A percentile compares a stretch with the other conserved stretches of the same genome.
Conservation (phyloP, 2,797 vertebrate species). For the Paramormyrops hopkinsi region DNA sequence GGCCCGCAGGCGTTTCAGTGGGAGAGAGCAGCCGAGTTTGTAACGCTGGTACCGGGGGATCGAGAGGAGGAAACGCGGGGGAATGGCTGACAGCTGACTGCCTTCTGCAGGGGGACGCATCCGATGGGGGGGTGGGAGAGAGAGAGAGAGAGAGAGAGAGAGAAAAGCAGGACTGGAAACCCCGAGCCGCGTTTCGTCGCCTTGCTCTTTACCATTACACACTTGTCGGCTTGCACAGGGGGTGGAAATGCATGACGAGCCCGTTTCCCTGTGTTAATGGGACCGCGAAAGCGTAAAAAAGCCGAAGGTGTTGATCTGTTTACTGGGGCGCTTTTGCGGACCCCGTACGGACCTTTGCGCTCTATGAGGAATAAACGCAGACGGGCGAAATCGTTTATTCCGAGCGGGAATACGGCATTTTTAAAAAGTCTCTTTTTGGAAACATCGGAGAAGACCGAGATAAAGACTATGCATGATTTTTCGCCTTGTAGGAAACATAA, state of each 20-base stretch:
- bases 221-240: constrained; percentile 23
- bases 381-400: constrained; percentile 19
- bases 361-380: constrained; percentile 29
- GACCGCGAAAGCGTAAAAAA: constrained; percentile 48
- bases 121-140: constrained; percentile 15
- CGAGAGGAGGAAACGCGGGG: constrained; percentile 48
- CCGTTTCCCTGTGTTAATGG: constrained; percentile 51
- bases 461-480: constrained; percentile 11
- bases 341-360: constrained; percentile 31
- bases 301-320: constrained; percentile 56
- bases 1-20: constrained; percentile 53
- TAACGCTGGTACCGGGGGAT: constrained; percentile 47
- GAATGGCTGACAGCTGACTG: constrained; percentile 59
- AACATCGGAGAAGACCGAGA: not conserved
- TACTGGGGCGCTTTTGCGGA: constrained; percentile 27
- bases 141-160: not conserved
- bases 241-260: constrained; percentile 25
- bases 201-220: constrained; percentile 23
- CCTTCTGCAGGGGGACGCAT: constrained; percentile 48
- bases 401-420: not conserved
- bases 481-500: not conserved
- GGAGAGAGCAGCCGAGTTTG: constrained; percentile 43
- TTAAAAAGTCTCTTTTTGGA: not conserved
- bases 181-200: constrained; percentile 23
- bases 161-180: not conserved